phyloP scores from a whole-genome alignment of 1,140 invertebrate genomes.

The Phymorhynchus buccinoides region DNA sequence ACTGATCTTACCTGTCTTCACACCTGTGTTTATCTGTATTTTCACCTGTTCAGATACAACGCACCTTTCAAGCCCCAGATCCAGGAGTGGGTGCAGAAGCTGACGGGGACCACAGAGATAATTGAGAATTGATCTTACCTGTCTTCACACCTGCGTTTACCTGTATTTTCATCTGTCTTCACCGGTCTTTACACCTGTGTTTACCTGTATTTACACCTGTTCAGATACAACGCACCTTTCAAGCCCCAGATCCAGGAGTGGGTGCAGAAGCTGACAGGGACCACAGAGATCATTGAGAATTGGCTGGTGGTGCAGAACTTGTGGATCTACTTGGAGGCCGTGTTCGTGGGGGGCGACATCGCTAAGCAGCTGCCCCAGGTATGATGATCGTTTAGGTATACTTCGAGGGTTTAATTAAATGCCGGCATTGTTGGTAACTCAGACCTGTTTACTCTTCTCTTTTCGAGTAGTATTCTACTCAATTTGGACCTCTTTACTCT shows the following conservation, averaged over 20 bases:
- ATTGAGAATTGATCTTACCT: no score
- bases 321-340: slow-evolving; percentile 95
- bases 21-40: no score
- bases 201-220: no score
- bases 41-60: slow-evolving; percentile 90
- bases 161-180: no score
- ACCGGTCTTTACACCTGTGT: no score
- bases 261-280: slow-evolving; percentile 94
- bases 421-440: background rate
- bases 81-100: slow-evolving; percentile 94
- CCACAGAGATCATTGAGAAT: slow-evolving; percentile 95
- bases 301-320: slow-evolving; percentile 98
- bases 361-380: slow-evolving; percentile 95
- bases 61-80: slow-evolving; percentile 98
- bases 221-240: slow-evolving; percentile 97
- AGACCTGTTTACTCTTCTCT: no score
- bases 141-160: no score
- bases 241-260: slow-evolving; percentile 97
- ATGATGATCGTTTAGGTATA: background rate
- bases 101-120: slow-evolving; percentile 97
- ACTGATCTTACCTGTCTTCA: no score
- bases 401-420: background rate
- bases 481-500: no score
- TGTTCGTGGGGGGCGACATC: slow-evolving; percentile 98
- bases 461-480: no score